phyloP scores from a whole-genome alignment of 2,113 vertebrate species.

The Xenopus borealis region DNA sequence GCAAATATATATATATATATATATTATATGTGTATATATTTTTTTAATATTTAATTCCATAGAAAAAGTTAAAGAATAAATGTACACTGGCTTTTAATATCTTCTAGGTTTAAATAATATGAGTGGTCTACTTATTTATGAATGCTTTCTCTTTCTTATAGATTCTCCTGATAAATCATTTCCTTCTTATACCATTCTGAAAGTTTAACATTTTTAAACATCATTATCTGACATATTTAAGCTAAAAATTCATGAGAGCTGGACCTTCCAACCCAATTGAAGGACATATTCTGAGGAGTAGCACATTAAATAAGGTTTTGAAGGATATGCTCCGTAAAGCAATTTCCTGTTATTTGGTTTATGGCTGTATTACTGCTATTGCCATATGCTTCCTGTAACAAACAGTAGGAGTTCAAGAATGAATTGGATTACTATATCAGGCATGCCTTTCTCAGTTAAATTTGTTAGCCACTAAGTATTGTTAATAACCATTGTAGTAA shows the following conservation, averaged over 20 bases:
- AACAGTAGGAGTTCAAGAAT: constrained; percentile 64
- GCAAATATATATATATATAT: too few relatives aligned
- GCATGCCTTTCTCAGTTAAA: neutral
- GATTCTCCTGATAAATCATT: neutral
- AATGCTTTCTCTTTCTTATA: too few relatives aligned
- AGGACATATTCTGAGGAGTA: constrained; percentile 74
- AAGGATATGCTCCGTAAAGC: constrained; percentile 72
- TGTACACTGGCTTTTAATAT: too few relatives aligned
- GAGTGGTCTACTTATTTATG: too few relatives aligned
- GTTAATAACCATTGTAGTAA: too few relatives aligned
- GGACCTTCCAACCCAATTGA: constrained; percentile 68
- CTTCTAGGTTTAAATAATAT: too few relatives aligned
- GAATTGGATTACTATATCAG: constrained; percentile 62
- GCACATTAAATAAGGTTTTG: constrained; percentile 71
- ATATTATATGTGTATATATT: too few relatives aligned
- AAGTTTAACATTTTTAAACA: neutral
- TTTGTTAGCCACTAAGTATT: too few relatives aligned
- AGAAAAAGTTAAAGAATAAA: too few relatives aligned
- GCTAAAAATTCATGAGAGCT: constrained; percentile 31
- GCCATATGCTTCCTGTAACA: constrained; percentile 84
- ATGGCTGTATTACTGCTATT: constrained; percentile 89
- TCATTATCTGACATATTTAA: neutral
- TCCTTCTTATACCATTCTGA: neutral
- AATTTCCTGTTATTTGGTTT: constrained; percentile 82
- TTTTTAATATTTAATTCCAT: too few relatives aligned